Evolutionary conservation across 2,888 invertebrate species (phyloP), one percentile per base, ranked within the genome.

Genomic region (Cinara cedri): DNA sequence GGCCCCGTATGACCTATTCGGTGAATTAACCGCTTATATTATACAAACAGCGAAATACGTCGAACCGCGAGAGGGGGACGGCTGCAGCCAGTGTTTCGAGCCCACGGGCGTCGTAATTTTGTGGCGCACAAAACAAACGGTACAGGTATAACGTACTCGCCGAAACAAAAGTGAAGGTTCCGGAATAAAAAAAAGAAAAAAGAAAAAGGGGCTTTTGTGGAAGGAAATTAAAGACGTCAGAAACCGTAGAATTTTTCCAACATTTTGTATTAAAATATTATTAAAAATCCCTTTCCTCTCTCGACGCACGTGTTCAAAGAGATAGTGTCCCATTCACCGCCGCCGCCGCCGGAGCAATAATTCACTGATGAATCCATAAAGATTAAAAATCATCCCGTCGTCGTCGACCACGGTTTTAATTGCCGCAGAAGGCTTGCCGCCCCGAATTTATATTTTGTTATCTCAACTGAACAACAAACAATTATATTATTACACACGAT

Each of bases 1-100:
- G 68, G 76, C 68, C 76, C 68, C 76, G 68, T 26, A 60, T 76
- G 76, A 76, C 76, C 76, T 76, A 76, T 76, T 76, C 46, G 76
- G 57, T 24, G 55, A 76, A 76, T 76, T 66, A 76, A 68, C 68
- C 68, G 68, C 49, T 57, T 55, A 19, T 44, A 13, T 21, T 14
- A 62, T 44, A 42, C 51, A 65, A 10, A 75, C 57, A 60, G 60
- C 4, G 57, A 26, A 6, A 72, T 16, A 60, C 46, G 60, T 24
- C 46, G 60, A 6, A 6, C 34, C 34, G 19, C 26, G 60, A 49
- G 26, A 19, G 34, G 72, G 62, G 16, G 13, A 55, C 21, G 19
- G 55, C 21, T 13, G 19, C 55, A 54, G 46, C 1, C 54, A 19
- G 26, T 55, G 66, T 44, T 44, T 42, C 54, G 57, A 42, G 65